phyloP scores from a whole-genome alignment of 2,888 invertebrate species.

The Rhogogaster chlorosoma region DNA sequence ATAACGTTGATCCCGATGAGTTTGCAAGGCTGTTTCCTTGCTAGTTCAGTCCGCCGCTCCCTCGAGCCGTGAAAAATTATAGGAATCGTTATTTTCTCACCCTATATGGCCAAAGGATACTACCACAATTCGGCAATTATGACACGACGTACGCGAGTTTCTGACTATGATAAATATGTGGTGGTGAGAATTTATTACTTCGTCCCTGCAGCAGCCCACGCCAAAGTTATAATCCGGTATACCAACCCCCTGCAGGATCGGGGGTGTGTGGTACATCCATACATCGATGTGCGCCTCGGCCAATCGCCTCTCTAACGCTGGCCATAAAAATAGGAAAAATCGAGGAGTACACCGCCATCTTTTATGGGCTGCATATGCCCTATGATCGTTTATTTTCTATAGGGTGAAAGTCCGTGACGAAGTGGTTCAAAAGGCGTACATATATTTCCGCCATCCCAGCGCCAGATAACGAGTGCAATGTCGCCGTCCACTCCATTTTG shows the following conservation, averaged over 20 bases:
- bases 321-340: conserved; percentile 67
- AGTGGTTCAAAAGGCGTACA: conserved; percentile 27
- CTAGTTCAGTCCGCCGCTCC: not conserved
- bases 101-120: conserved; percentile 38
- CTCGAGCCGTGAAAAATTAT: conserved; percentile 45
- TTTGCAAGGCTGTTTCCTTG: conserved; percentile 34
- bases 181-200: conserved; percentile 68
- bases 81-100: conserved; percentile 59
- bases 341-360: conserved; percentile 38
- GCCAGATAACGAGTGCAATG: not conserved
- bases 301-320: conserved; percentile 63
- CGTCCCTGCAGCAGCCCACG: conserved; percentile 33
- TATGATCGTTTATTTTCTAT: conserved; percentile 43
- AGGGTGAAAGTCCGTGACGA: conserved; percentile 40
- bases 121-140: conserved; percentile 70
- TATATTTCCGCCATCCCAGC: conserved; percentile 1
- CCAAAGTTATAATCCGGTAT: conserved; percentile 30
- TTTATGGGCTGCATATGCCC: conserved; percentile 47
- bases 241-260: conserved; percentile 21
- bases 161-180: conserved; percentile 74
- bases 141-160: conserved; percentile 62
- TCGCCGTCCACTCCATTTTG: conserved; percentile 29
- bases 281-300: conserved; percentile 59
- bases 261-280: not conserved
- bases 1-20: conserved; percentile 3